phyloP scores from a whole-genome alignment of 2,113 vertebrate genomes.

The Bettongia penicillata region DNA sequence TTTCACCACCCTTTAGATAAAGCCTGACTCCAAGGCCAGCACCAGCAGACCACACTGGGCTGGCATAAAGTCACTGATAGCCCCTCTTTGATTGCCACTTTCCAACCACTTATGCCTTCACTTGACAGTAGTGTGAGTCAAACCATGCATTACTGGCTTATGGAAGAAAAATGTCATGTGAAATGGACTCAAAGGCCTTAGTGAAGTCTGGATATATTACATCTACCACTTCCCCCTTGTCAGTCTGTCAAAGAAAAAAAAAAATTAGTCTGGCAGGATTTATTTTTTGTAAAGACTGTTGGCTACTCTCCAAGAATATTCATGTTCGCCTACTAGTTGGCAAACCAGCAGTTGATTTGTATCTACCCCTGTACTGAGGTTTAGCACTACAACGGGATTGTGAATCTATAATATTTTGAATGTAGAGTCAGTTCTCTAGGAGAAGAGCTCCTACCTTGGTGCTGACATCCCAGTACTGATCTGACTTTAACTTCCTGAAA shows the following conservation, averaged over 20 bases:
- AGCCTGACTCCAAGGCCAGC: constrained; percentile 25
- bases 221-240: constrained; percentile 43
- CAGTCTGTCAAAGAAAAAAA: constrained; percentile 23
- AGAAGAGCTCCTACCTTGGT: background rate
- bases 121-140: constrained; percentile 59
- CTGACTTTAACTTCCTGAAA: background rate
- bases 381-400: constrained; percentile 4
- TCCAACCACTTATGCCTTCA: constrained; percentile 43
- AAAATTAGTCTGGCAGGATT: constrained; percentile 30
- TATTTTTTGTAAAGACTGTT: background rate
- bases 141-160: constrained; percentile 52
- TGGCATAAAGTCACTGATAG: constrained; percentile 68
- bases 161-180: constrained; percentile 60
- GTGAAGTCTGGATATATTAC: constrained; percentile 53
- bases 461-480: background rate
- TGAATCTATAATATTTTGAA: background rate
- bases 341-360: background rate
- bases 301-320: background rate
- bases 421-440: background rate
- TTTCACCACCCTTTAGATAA: constrained; percentile 54
- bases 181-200: constrained; percentile 53
- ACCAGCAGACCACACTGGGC: constrained; percentile 42
- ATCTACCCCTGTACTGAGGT: background rate
- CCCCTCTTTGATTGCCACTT: constrained; percentile 60
- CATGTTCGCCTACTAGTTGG: constrained; percentile 31